Base-by-base conservation (phyloP, 1,140 invertebrate species). In the Hormaphis cornu region DNA sequence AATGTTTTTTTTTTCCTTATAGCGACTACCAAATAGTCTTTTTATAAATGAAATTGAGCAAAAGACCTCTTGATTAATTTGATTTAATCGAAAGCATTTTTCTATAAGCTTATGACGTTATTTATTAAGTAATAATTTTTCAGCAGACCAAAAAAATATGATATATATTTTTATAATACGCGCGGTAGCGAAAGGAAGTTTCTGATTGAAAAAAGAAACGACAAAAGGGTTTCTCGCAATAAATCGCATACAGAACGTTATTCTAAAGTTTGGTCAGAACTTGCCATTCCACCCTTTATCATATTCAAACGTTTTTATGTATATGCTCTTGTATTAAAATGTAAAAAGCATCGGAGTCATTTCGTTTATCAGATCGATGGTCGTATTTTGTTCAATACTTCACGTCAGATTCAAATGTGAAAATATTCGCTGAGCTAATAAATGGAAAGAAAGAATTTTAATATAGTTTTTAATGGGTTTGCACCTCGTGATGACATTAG, bases 211-310 rank as follows among this genome's bases (percentile, higher is more conserved):
- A 37, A 24, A 16, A 22, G 24, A 40, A 58, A 37, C 20, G 12
- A 20, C n/a, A 0, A 20, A 20, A 6, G 16, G 28, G 4, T 54
- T 54, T 54, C n/a, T 22, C 14, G 54, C 54, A 40, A 58, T 58
- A 58, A 58, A 58, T 58, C 33, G 12, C 14, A n/a, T 40, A 58
- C 22, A 56, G 35, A 40, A 40, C 35, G 20, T 24, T 40, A 58
- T 37, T 18, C 33, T 35, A 58, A 58, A 58, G 54, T 58, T 58
- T 58, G 54, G 54, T 24, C 20, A 26, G 18, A 22, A 58, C 54
- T 40, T 58, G 35, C 35, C 9, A 16, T 9, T 37, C 35, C 54
- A 58, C 54, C 35, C 35, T 58, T 58, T 58, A 37, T 16, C n/a
- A 16, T 58, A 54, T 33, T 24, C 12, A 48, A 24, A 24, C 24